Percentiles rank a stretch among this genome's conserved stretches.
These are phyloP conservation scores for Rhincodon typus DNA, from an alignment of 2,797 vertebrate genomes.

Conservation along the genomic window DNA sequence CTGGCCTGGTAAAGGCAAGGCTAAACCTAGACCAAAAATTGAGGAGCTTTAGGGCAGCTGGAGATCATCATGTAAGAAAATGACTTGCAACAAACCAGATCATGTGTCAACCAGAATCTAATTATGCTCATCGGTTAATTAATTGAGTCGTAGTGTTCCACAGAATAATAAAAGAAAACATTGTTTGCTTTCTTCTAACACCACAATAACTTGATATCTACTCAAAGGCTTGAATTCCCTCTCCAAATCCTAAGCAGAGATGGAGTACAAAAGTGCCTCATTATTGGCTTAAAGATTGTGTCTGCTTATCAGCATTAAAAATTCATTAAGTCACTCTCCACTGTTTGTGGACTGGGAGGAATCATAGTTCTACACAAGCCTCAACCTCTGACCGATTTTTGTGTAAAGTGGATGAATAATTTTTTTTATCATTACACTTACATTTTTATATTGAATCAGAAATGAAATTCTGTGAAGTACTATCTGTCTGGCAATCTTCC, in stretches of 20 bases:
- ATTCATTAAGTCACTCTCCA: background rate
- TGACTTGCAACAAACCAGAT: no score
- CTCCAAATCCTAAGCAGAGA: background rate
- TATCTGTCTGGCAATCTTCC: background rate
- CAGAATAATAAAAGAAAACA: background rate
- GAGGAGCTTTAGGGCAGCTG: no score
- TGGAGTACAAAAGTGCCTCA: background rate
- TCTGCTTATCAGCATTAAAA: background rate
- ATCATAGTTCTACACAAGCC: background rate
- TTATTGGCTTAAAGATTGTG: background rate
- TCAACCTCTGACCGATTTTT: background rate
- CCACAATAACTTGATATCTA: background rate
- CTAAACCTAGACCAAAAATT: background rate
- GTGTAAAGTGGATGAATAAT: background rate
- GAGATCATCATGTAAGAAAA: background rate
- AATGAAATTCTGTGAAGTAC: background rate
- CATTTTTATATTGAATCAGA: background rate
- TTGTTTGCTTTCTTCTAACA: background rate
- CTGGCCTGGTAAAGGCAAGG: background rate
- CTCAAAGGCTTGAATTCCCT: background rate
- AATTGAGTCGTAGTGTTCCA: background rate
- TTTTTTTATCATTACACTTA: background rate
- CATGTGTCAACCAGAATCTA: background rate
- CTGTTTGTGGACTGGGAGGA: background rate
- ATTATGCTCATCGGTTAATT: background rate